Conservation (phyloP, 2,113 vertebrate genomes). For the Oplegnathus fasciatus region DNA sequence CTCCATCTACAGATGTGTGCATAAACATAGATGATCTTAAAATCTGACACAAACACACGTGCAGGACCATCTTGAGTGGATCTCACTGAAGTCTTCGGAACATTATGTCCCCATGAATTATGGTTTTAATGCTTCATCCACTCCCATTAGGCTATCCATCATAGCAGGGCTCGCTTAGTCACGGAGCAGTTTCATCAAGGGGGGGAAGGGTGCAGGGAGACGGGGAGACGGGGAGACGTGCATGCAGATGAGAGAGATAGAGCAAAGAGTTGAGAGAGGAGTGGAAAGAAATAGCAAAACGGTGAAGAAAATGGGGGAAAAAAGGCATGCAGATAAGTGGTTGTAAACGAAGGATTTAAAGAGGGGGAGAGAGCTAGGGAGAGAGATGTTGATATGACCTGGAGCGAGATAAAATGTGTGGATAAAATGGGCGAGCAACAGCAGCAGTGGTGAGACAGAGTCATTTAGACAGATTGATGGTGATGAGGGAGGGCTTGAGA, state of each 20-base stretch:
- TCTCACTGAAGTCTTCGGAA: slow-evolving; percentile 43
- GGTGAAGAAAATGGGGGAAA: neutral
- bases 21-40: slow-evolving; percentile 19
- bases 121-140: slow-evolving; percentile 63
- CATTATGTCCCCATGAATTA: slow-evolving; percentile 67
- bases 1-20: slow-evolving; percentile 3
- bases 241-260: slow-evolving; percentile 10
- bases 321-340: slow-evolving; percentile 16
- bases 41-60: slow-evolving; percentile 35
- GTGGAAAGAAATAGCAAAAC: slow-evolving; percentile 11
- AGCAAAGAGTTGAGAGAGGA: slow-evolving; percentile 31
- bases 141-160: slow-evolving; percentile 70
- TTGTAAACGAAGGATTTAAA: slow-evolving; percentile 50
- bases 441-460: slow-evolving; percentile 36
- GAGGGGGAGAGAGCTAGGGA: neutral
- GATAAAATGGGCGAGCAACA: slow-evolving; percentile 37
- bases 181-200: slow-evolving; percentile 59
- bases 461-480: slow-evolving; percentile 76
- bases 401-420: slow-evolving; percentile 45
- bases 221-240: neutral
- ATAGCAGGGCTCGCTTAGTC: slow-evolving; percentile 49
- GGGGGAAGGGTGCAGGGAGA: neutral
- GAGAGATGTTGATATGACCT: slow-evolving; percentile 38
- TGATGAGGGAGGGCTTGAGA: slow-evolving; percentile 65
- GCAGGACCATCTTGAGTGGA: slow-evolving; percentile 28